phyloP scores from a whole-genome alignment of 2,113 vertebrate species.

The Callospermophilus lateralis region DNA sequence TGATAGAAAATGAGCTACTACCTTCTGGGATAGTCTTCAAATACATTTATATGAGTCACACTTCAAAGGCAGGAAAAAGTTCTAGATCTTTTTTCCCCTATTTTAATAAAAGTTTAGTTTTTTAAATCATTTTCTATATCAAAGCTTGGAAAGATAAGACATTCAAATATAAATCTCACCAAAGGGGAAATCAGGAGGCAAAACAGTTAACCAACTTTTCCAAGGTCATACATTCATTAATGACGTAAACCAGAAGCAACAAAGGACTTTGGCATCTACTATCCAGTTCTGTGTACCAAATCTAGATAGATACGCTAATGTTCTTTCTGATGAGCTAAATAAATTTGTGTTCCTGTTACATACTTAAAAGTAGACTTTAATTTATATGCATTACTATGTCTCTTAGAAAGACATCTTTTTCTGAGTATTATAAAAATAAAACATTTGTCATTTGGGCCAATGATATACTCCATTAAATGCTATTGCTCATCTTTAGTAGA shows the following conservation, averaged over 20 bases:
- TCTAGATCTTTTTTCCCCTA: not conserved
- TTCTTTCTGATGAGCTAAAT: not conserved
- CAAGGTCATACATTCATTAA: constrained; percentile 1
- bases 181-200: not conserved
- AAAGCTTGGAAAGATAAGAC: not conserved
- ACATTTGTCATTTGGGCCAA: not conserved
- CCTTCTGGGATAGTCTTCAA: not conserved
- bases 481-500: constrained; percentile 24
- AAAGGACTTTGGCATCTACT: not conserved
- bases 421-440: constrained; percentile 44
- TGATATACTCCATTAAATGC: not conserved
- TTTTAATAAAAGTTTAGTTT: constrained; percentile 44
- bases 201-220: constrained; percentile 7
- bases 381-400: not conserved
- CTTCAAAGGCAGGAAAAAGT: not conserved
- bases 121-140: not conserved
- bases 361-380: constrained; percentile 29
- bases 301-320: not conserved
- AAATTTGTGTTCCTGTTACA: not conserved
- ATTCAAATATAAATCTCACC: constrained; percentile 31
- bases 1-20: not conserved
- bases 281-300: not conserved
- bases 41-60: not conserved
- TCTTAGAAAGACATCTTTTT: constrained; percentile 37
- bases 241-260: not conserved